Evolutionary conservation across 2,888 invertebrate genomes (phyloP).

Genomic region (Drosophila kambysellisi): DNA sequence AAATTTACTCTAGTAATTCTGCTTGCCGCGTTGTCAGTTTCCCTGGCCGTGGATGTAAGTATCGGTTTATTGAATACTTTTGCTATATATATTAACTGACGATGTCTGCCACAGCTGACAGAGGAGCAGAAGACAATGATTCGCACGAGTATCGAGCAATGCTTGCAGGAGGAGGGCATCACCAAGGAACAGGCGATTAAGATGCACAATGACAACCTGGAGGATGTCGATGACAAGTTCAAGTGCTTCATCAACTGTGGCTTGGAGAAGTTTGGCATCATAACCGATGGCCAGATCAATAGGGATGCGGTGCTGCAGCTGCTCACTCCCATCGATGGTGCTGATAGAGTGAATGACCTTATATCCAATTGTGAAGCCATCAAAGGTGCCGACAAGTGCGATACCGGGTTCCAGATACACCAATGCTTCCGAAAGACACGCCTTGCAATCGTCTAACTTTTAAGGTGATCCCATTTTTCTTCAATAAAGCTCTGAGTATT

Average conservation of each 20-base stretch:
- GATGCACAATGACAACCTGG: conserved; percentile 61
- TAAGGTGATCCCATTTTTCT: neutral
- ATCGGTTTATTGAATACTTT: neutral
- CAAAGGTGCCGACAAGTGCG: conserved; percentile 64
- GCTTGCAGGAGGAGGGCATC: conserved; percentile 61
- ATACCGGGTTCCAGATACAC: conserved; percentile 57
- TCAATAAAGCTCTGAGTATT: conserved; percentile 22
- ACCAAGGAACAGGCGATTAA: conserved; percentile 58
- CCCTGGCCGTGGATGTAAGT: conserved; percentile 57
- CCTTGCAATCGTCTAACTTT: fast-evolving
- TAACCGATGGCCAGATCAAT: conserved; percentile 67
- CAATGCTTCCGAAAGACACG: conserved; percentile 56
- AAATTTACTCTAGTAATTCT: conserved; percentile 56
- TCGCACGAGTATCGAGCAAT: conserved; percentile 44
- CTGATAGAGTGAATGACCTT: conserved; percentile 35
- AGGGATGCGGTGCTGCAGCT: conserved; percentile 40
- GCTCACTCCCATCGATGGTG: conserved; percentile 49
- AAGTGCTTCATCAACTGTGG: conserved; percentile 81
- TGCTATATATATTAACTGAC: neutral
- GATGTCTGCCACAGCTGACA: conserved; percentile 24
- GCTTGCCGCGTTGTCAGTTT: conserved; percentile 34
- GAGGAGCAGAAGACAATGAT: conserved; percentile 69
- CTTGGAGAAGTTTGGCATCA: conserved; percentile 70
- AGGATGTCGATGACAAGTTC: conserved; percentile 48
- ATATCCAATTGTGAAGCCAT: conserved; percentile 49